Conservation (phyloP, 1,140 invertebrate species). For the Ridgeia piscesae region DNA sequence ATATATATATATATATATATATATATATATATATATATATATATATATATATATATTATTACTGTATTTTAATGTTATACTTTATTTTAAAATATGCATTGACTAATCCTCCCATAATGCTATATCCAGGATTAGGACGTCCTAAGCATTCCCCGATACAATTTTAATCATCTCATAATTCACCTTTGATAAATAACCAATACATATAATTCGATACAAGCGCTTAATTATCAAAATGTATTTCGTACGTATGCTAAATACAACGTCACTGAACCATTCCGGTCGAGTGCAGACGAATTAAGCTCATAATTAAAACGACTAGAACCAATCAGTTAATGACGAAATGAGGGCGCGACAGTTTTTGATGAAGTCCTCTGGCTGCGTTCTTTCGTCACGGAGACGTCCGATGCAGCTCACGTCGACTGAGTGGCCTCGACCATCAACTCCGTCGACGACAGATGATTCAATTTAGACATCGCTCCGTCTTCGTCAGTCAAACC, state of each 20-base stretch:
- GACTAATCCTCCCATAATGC: no score
- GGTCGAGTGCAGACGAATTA: background rate
- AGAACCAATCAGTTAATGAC: background rate
- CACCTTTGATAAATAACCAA: no score
- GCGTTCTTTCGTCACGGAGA: background rate
- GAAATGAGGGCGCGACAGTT: no score
- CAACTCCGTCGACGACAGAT: background rate
- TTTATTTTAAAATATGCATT: no score
- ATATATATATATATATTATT: background rate
- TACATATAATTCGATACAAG: no score
- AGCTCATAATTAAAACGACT: background rate
- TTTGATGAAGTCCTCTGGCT: background rate
- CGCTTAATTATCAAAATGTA: no score
- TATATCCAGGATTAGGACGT: no score
- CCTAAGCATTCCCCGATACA: no score
- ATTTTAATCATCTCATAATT: no score
- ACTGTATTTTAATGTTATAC: no score
- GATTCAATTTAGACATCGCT: background rate
- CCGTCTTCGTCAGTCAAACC: background rate
- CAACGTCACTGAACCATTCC: no score
- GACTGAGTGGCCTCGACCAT: background rate
- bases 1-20: conserved; percentile 17
- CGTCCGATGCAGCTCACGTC: background rate
- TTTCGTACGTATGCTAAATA: no score
- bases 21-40: conserved; percentile 30